phyloP scores from a whole-genome alignment of 2,113 vertebrate genomes.

The Corvus moneduloides region DNA sequence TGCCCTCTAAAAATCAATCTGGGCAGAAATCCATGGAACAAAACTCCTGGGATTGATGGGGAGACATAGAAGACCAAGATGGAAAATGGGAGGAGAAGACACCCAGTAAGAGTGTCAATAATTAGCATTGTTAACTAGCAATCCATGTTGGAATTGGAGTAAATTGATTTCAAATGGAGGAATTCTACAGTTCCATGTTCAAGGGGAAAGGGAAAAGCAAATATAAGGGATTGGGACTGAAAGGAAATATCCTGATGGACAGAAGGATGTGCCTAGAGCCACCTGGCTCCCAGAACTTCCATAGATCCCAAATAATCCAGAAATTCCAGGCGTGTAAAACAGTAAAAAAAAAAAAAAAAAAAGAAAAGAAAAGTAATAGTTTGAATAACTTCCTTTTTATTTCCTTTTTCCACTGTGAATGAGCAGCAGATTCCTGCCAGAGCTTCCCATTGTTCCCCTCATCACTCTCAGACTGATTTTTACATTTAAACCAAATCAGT shows the following conservation, averaged over 20 bases:
- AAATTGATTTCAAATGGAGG: not conserved
- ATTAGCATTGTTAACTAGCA: not conserved
- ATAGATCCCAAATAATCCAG: not conserved
- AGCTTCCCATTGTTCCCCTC: not conserved
- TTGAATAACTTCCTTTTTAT: not conserved
- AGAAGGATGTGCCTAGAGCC: too few relatives aligned
- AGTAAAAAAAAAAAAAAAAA: not conserved
- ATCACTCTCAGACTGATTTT: not conserved
- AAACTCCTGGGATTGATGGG: not conserved
- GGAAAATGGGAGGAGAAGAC: not conserved
- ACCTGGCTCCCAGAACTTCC: not conserved
- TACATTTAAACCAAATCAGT: not conserved
- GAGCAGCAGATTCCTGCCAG: not conserved
- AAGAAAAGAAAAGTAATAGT: rapidly evolving
- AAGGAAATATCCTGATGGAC: not conserved
- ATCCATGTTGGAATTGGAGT: not conserved
- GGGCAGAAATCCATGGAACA: not conserved
- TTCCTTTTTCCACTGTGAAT: not conserved
- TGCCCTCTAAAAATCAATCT: not conserved
- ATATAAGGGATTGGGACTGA: rapidly evolving
- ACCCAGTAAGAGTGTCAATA: not conserved
- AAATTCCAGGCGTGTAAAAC: not conserved
- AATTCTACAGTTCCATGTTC: not conserved
- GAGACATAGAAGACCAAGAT: not conserved
- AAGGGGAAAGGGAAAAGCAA: not conserved